A percentile compares a stretch with the other conserved stretches of the same genome.
These are phyloP conservation scores for Nothura maculosa DNA, from an alignment of 2,797 vertebrate species.

Conservation along the genomic window DNA sequence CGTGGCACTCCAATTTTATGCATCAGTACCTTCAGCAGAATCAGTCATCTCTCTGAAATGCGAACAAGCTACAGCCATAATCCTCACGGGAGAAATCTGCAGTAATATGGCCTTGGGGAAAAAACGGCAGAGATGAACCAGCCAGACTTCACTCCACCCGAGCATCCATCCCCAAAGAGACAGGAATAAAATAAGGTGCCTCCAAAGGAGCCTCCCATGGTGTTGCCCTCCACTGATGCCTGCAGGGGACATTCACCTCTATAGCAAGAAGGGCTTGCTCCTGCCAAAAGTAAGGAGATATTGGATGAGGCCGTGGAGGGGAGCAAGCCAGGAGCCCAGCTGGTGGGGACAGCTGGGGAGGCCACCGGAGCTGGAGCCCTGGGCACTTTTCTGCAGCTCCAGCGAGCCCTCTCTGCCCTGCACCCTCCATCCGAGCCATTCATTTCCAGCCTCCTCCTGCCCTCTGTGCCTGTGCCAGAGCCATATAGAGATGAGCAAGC, in stretches of 20 bases:
- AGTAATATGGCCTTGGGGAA: not conserved
- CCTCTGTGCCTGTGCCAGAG: accelerated
- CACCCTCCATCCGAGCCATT: not conserved
- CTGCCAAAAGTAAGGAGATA: not conserved
- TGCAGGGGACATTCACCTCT: not conserved
- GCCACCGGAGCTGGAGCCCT: not conserved
- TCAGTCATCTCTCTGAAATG: conserved; percentile 33
- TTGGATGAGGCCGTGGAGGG: not conserved
- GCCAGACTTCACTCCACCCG: not conserved
- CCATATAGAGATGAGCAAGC: not conserved
- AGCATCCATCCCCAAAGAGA: not conserved
- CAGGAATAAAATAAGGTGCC: not conserved
- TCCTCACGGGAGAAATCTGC: not conserved
- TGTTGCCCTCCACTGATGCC: not conserved
- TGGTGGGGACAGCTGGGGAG: not conserved
- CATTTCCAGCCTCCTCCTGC: not conserved
- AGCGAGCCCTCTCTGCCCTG: not conserved
- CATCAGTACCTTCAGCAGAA: not conserved
- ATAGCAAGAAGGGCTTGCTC: accelerated
- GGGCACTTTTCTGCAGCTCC: accelerated
- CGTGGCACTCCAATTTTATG: conserved; percentile 56
- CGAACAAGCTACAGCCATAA: not conserved
- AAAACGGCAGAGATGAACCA: not conserved
- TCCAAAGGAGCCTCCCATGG: not conserved
- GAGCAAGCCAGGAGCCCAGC: not conserved